Evolutionary conservation across 2,113 vertebrate genomes (phyloP).

Genomic region (Thunnus thynnus): DNA sequence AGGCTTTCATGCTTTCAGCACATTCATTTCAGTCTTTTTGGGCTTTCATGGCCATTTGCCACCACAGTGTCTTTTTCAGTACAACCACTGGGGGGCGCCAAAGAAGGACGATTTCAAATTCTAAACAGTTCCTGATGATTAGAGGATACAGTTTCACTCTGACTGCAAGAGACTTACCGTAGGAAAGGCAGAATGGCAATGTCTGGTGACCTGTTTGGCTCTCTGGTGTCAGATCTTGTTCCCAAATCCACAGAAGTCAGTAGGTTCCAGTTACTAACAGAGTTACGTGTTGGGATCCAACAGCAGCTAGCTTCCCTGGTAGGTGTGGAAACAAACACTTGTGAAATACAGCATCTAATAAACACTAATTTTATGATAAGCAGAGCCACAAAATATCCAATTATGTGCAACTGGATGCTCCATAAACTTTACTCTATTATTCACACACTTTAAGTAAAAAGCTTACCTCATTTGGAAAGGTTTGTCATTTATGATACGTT

Average conservation of each 20-base stretch:
- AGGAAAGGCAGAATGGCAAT: conserved; percentile 72
- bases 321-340: background rate
- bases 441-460: no score
- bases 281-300: conserved; percentile 31
- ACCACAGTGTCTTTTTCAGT: no score
- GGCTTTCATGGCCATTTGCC: no score
- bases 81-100: background rate
- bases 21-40: no score
- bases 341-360: background rate
- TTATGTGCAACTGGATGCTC: no score
- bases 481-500: no score
- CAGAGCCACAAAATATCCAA: no score
- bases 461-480: no score
- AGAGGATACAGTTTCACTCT: background rate
- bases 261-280: rapidly evolving
- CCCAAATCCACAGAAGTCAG: conserved; percentile 79
- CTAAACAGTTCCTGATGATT: no score
- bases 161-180: conserved; percentile 61
- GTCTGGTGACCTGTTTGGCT: conserved; percentile 78
- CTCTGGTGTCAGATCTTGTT: conserved; percentile 77
- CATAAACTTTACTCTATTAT: no score
- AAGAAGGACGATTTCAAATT: background rate
- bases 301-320: conserved; percentile 63
- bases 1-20: no score
- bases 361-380: no score